Evolutionary conservation across 2,888 invertebrate species (phyloP).

Genomic region (Tipula unca): DNA sequence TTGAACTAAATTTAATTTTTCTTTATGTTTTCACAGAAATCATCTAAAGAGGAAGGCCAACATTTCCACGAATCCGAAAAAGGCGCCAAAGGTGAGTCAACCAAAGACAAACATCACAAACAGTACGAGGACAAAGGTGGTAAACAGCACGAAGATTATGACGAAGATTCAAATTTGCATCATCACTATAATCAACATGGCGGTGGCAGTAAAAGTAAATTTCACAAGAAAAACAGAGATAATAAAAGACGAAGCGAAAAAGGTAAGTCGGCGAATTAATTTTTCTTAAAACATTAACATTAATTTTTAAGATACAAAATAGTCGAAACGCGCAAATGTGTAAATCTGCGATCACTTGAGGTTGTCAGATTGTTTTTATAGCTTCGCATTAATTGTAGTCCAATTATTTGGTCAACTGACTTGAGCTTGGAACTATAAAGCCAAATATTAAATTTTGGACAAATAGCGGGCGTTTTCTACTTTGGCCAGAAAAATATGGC

Average conservation of each 20-base stretch:
- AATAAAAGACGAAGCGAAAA: neutral
- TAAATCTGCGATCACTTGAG: too few species aligned
- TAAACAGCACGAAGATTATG: neutral
- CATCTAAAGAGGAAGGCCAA: neutral
- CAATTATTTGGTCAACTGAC: too few species aligned
- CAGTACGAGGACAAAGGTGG: neutral
- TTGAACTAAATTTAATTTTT: too few species aligned
- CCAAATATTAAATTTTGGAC: too few species aligned
- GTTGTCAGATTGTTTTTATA: too few species aligned
- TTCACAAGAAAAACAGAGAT: neutral
- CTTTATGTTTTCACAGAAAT: neutral
- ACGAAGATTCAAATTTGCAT: neutral
- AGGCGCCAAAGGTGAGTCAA: neutral
- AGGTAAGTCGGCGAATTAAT: neutral
- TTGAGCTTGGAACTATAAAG: too few species aligned
- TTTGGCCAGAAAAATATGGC: too few species aligned
- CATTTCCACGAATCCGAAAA: neutral
- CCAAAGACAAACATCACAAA: neutral
- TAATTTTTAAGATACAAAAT: too few species aligned
- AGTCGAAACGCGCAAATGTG: too few species aligned
- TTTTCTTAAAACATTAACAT: neutral
- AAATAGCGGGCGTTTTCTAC: too few species aligned
- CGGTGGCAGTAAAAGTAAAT: neutral
- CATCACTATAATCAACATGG: neutral
- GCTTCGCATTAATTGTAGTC: too few species aligned